Conservation (phyloP, 2,888 invertebrate species). For the Meloe dianella region DNA sequence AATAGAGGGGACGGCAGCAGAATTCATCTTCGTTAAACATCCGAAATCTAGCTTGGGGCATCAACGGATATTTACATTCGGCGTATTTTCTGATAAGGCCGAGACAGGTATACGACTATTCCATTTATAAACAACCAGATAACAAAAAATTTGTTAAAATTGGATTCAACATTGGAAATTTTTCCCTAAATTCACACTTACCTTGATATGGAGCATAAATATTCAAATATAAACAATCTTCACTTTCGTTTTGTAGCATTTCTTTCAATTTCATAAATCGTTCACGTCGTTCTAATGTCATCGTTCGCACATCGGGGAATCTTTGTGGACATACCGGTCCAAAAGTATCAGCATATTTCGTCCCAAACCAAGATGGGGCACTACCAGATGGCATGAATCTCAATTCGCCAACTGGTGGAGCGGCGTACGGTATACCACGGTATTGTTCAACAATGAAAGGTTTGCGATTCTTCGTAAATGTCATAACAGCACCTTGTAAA, state of each 20-base stretch:
- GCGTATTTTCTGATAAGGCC: constrained; percentile 13
- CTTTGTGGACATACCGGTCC: constrained; percentile 88
- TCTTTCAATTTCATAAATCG: constrained; percentile 76
- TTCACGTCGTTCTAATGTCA: constrained; percentile 71
- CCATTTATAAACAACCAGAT: neutral
- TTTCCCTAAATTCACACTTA: constrained; percentile 59
- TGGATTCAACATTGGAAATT: neutral
- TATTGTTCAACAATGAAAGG: constrained; percentile 75
- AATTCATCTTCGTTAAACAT: constrained; percentile 17
- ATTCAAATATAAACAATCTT: constrained; percentile 92
- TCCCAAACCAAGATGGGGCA: constrained; percentile 79
- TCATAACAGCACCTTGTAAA: constrained; percentile 71
- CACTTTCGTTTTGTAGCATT: constrained; percentile 73
- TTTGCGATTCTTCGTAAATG: constrained; percentile 61
- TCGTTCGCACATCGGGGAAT: constrained; percentile 71
- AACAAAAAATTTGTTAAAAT: neutral
- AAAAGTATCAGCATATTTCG: constrained; percentile 68
- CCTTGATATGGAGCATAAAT: constrained; percentile 88
- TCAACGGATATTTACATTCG: constrained; percentile 12
- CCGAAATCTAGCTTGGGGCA: neutral
- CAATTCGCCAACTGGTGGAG: constrained; percentile 74
- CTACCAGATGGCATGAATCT: constrained; percentile 68
- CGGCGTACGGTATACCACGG: constrained; percentile 82
- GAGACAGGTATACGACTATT: constrained; percentile 3
- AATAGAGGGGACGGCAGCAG: neutral